A percentile compares a stretch with the other conserved stretches of the same genome.
Conservation (phyloP, 1,140 invertebrate species). For the Calycopis cecrops region DNA sequence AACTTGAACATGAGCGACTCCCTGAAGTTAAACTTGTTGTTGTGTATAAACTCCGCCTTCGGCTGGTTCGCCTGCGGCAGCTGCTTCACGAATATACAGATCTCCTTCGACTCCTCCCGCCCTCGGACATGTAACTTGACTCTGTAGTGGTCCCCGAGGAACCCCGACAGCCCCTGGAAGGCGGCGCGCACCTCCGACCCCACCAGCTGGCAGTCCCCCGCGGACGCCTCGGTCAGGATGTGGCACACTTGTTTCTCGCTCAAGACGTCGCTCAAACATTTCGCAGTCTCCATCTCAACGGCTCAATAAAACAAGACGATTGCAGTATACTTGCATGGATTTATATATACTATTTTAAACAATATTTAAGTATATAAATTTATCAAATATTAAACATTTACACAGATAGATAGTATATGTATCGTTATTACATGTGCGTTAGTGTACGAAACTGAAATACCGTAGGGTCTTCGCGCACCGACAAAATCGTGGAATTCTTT, state of each 20-base stretch:
- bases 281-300: slow-evolving; percentile 20
- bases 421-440: too few relatives aligned
- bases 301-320: too few relatives aligned
- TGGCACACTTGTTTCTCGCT: slow-evolving; percentile 36
- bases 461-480: too few relatives aligned
- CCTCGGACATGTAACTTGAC: slow-evolving; percentile 31
- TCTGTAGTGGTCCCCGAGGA: slow-evolving; percentile 49
- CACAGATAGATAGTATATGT: too few relatives aligned
- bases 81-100: slow-evolving; percentile 47
- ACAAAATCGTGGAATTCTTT: too few relatives aligned
- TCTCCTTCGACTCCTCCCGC: slow-evolving; percentile 16
- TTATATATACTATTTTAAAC: too few relatives aligned
- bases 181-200: slow-evolving; percentile 32
- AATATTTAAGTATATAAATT: too few relatives aligned
- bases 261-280: slow-evolving; percentile 28
- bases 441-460: too few relatives aligned
- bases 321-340: too few relatives aligned
- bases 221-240: slow-evolving; percentile 26
- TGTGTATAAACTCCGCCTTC: slow-evolving; percentile 47
- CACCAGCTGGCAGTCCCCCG: slow-evolving; percentile 28
- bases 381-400: too few relatives aligned
- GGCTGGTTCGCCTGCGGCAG: slow-evolving; percentile 41
- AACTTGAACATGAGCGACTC: slow-evolving; percentile 41
- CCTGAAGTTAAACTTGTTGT: slow-evolving; percentile 36
- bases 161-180: slow-evolving; percentile 39